phyloP scores from a whole-genome alignment of 2,888 invertebrate species.

The Latrodectus elegans region DNA sequence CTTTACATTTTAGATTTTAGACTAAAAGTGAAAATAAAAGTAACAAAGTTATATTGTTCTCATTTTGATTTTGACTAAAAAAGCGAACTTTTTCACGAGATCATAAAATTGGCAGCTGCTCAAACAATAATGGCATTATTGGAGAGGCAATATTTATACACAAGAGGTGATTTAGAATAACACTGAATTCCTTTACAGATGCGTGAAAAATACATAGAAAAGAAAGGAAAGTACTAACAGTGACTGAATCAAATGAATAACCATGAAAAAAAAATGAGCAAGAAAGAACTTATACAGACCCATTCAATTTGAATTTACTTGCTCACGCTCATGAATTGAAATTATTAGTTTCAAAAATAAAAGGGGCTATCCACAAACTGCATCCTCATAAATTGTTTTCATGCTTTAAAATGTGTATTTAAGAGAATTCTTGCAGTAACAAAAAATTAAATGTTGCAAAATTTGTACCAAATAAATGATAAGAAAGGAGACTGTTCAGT shows the following conservation, averaged over 20 bases:
- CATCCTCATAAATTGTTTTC: no score
- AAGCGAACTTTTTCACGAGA: background rate
- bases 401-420: no score
- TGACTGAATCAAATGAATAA: slow-evolving; percentile 7
- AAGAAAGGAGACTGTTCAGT: no score
- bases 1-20: no score
- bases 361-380: slow-evolving; percentile 14
- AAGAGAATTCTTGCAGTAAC: no score
- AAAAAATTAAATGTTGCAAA: no score
- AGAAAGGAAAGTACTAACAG: background rate
- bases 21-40: background rate
- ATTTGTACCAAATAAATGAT: no score
- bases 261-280: slow-evolving; percentile 10
- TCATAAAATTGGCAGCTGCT: slow-evolving; percentile 7
- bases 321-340: slow-evolving; percentile 47
- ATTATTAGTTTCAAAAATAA: background rate
- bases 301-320: slow-evolving; percentile 21
- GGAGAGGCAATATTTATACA: background rate
- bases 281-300: slow-evolving; percentile 8
- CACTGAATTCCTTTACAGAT: background rate
- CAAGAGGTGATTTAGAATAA: slow-evolving; percentile 3
- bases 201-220: slow-evolving; percentile 7
- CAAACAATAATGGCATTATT: slow-evolving; percentile 13
- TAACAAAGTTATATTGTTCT: background rate
- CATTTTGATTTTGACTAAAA: background rate